Conservation (phyloP, 2,113 vertebrate genomes). For the Sminthopsis crassicaudata region DNA sequence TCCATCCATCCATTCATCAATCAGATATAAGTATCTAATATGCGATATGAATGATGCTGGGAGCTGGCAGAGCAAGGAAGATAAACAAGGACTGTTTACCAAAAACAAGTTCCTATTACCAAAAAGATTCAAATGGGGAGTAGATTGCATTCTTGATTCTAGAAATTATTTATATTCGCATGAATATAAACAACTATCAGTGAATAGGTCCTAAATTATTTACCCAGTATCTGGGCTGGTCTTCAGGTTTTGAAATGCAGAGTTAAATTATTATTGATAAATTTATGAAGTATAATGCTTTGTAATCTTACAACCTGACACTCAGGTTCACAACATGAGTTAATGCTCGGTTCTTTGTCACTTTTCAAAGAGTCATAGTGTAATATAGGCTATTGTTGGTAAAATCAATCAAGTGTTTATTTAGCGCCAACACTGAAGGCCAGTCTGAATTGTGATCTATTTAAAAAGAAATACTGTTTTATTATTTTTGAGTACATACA, state of each 20-base stretch:
- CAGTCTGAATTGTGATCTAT: background rate
- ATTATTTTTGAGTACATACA: background rate
- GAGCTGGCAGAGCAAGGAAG: background rate
- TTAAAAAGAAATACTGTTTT: background rate
- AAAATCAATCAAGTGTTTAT: background rate
- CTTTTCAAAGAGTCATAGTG: background rate
- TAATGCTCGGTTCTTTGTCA: background rate
- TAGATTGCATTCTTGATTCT: background rate
- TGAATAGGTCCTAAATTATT: background rate
- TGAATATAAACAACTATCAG: background rate
- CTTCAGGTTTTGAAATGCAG: background rate
- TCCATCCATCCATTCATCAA: background rate
- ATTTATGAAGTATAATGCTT: background rate
- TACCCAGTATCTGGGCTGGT: background rate
- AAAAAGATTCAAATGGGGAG: slow-evolving; percentile 8
- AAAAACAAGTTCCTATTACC: background rate
- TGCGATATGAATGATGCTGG: background rate
- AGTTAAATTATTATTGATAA: background rate
- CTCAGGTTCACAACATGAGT: background rate
- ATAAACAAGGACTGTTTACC: background rate
- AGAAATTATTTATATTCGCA: background rate
- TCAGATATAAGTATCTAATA: background rate
- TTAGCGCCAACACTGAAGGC: background rate
- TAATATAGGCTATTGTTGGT: background rate
- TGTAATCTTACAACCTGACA: background rate